Evolutionary conservation across 2,797 vertebrate species (phyloP).

Genomic region (Phataginus tricuspis): DNA sequence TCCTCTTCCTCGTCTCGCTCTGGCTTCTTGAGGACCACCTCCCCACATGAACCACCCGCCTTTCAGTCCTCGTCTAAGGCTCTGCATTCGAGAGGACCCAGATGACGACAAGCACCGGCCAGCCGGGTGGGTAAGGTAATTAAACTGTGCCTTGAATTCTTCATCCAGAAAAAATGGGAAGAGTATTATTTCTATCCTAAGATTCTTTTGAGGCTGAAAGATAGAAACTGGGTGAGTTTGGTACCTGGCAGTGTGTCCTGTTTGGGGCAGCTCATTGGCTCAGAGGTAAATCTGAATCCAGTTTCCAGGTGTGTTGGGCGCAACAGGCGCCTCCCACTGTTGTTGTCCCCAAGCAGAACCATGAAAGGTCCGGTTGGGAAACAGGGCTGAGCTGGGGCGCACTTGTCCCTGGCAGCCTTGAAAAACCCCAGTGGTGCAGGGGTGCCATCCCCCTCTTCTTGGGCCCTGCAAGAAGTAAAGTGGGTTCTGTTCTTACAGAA

Average conservation of each 20-base stretch:
- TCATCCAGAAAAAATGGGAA: not conserved
- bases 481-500: not conserved
- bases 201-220: not conserved
- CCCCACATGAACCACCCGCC: not conserved
- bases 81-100: not conserved
- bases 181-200: not conserved
- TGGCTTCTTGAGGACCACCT: not conserved
- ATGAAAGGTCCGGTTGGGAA: not conserved
- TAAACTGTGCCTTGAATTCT: not conserved
- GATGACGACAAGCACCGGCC: fast-evolving
- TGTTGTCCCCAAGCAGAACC: not conserved
- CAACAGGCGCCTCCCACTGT: no score
- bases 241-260: not conserved
- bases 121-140: not conserved
- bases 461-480: not conserved
- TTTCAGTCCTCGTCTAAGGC: not conserved
- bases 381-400: not conserved
- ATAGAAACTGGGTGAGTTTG: not conserved
- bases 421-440: not conserved
- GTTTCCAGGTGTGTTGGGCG: not conserved
- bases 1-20: not conserved
- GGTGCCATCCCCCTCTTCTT: no score
- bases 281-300: not conserved
- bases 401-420: not conserved
- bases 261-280: not conserved